These are phyloP conservation scores for Thymallus thymallus DNA, from an alignment of 2,113 vertebrate species.

Conservation along the genomic window DNA sequence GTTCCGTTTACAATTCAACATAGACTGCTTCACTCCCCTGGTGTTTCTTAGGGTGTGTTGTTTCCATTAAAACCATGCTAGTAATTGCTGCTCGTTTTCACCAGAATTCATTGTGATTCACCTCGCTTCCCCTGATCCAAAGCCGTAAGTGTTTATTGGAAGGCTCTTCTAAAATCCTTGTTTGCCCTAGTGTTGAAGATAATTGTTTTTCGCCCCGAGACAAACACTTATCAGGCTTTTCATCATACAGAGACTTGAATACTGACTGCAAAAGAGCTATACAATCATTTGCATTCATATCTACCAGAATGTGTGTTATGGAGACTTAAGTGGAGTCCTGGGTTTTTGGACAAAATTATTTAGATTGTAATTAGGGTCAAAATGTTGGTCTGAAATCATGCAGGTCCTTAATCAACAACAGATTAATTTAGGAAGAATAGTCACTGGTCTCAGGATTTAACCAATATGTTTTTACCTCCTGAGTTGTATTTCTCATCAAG, in stretches of 20 bases:
- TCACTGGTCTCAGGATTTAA: no score
- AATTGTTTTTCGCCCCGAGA: constrained; percentile 19
- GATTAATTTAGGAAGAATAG: no score
- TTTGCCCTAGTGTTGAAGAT: constrained; percentile 26
- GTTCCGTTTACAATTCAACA: background rate
- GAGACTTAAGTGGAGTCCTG: background rate
- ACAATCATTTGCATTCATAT: constrained; percentile 23
- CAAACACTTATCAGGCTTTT: background rate
- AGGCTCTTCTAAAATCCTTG: constrained; percentile 30
- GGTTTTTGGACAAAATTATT: no score
- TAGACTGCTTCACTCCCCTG: background rate
- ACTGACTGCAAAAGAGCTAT: background rate
- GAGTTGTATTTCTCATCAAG: no score
- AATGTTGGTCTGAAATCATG: no score
- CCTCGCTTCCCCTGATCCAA: constrained; percentile 8
- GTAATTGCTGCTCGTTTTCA: constrained; percentile 10
- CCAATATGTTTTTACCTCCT: no score
- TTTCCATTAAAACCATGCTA: background rate
- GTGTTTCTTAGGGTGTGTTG: background rate
- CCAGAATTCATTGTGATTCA: constrained; percentile 21
- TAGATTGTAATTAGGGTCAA: no score
- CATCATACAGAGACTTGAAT: background rate
- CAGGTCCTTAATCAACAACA: no score
- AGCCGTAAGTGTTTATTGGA: constrained; percentile 34
- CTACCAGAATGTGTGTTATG: background rate